Base-by-base conservation (phyloP, 2,797 vertebrate genomes). In the Coregonus sp. region DNA sequence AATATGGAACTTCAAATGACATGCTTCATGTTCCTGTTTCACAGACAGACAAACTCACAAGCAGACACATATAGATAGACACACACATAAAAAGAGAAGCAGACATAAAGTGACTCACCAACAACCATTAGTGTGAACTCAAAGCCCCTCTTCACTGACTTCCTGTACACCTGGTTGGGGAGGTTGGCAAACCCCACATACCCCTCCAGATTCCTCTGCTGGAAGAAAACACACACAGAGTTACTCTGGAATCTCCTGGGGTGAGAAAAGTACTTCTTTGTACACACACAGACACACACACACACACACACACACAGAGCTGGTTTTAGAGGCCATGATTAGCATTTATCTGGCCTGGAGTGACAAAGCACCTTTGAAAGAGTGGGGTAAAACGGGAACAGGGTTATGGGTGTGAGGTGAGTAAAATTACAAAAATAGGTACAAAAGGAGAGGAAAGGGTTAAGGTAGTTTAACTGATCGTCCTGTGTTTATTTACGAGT, bases 41-140 rank as follows among this genome's bases (percentile, higher is more conserved):
- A 47, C 40, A 47, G 11, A 72, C 52, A 72, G 37, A 16, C 1
- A 20, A 3, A 4, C 56, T 11, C 61, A 72, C 51, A 40, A 47
- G 40, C 25, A 54, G 15, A 54, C 63, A 69, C 47, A 47, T 12
- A 47, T 3, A 66, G 14, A 40, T 20, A 16, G 40, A 47, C 40
- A 9, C 18, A 5, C 15, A n/a, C 6, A 67, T 18, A 51, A 12
- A 69, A 66, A 14, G 70, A 33, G 4, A 31, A 11, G n/a, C 56
- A 65, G 29, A 72, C n/a, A 35, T 35, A 29, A 7, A 59, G 31
- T 37, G 5, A 94, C 94, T 94, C 87, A 95, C 94, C 94, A 15
- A 95, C 94, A 67, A 95, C 94, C 94, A 95, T 95, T 81, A 95
- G 86, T 0, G 94, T 95, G 35, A 95, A 95, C 82, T 95, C 94